Evolutionary conservation across 2,113 vertebrate species (phyloP).

Genomic region (Microcebus murinus): DNA sequence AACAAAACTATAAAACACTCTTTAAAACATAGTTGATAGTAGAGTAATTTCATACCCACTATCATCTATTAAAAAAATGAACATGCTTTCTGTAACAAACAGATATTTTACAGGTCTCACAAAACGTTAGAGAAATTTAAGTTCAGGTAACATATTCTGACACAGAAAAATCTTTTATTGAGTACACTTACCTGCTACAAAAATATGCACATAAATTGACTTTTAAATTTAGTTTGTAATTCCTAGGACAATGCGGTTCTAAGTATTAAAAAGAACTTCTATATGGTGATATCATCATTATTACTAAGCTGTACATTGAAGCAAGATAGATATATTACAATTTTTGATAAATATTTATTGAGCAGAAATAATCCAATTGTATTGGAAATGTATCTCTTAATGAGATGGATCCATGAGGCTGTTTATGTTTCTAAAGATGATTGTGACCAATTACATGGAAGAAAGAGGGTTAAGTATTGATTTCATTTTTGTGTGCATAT

Average conservation of each 20-base stretch:
- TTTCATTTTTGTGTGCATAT: background rate
- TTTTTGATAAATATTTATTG: constrained; percentile 50
- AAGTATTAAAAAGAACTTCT: background rate
- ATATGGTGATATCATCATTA: background rate
- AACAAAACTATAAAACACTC: background rate
- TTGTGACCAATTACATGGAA: constrained; percentile 6
- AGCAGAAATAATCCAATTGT: constrained; percentile 29
- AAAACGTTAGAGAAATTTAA: background rate
- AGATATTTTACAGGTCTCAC: background rate
- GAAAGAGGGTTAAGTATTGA: background rate
- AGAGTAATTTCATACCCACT: background rate
- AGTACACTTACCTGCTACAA: background rate
- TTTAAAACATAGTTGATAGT: background rate
- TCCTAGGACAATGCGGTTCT: background rate
- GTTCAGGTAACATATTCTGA: background rate
- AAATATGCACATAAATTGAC: constrained; percentile 22
- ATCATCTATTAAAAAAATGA: background rate
- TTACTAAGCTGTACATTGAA: constrained; percentile 26
- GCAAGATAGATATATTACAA: background rate
- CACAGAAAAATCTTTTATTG: constrained; percentile 31
- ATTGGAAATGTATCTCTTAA: background rate
- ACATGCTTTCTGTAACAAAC: background rate
- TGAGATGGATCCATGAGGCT: background rate
- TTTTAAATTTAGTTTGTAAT: constrained; percentile 12
- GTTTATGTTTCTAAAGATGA: constrained; percentile 6